Base-by-base conservation (phyloP, 2,113 vertebrate species). In the human region DNA sequence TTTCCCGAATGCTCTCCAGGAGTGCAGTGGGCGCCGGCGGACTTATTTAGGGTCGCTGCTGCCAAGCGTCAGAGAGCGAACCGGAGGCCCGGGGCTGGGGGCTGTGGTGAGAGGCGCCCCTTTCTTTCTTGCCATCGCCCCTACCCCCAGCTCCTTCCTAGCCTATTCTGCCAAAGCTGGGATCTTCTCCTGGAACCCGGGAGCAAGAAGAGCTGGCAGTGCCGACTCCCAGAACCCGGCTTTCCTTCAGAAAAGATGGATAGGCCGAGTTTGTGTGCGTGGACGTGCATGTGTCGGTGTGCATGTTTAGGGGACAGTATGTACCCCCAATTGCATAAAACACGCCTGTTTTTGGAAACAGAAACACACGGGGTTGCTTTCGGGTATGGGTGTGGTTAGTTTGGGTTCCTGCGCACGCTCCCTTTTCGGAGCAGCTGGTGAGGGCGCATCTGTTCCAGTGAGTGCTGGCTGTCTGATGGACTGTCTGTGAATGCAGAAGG, bases 51-150 rank as follows among this genome's bases (percentile, higher is more conserved):
- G 38, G 73, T 17, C 17, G 22, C 81, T 57, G 43, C 30, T 5
- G 16, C 27, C 2, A 23, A 2, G 2, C 1, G 0, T 3, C 4
- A 23, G 27, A 9, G 81, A 10, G 13, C 4, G 16, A 64, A 64
- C 43, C 13, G 0, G 27, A 75, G 82, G 30, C 9, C 55, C 2
- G 0, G 45, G 40, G 18, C 4, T 0, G 40, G 45, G 18, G 48
- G 70, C n/a, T 8, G 32, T 13, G 11, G 11, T 80, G 61, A 38
- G 18, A 8, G 43, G 32, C 0, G 2, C 20, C 9, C 17, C 27
- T 48, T 16, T 14, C 30, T 18, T 38, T 17, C 18, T 35, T n/a
- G 30, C 4, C 12, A 52, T 25, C 8, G 5, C 43, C 23, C 40
- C 30, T 45, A 18, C 1, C n/a, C 4, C 7, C 30, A 14, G 70